phyloP scores from a whole-genome alignment of 2,888 invertebrate species.

The Galeopsomyia nigrocyanea region DNA sequence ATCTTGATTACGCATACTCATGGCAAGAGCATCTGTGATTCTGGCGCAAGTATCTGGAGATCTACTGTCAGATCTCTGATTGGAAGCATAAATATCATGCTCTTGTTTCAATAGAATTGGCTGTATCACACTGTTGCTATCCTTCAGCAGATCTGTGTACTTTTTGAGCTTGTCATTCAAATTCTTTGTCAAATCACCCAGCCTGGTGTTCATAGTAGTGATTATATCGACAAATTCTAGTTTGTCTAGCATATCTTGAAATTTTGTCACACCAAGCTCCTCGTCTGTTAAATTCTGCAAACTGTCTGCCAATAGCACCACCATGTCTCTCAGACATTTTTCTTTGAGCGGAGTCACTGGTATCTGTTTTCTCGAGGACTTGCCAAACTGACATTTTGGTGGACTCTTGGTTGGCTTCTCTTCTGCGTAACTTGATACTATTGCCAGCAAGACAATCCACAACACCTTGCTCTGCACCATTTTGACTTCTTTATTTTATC shows the following conservation, averaged over 20 bases:
- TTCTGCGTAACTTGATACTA: slow-evolving; percentile 29
- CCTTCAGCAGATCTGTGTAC: slow-evolving; percentile 56
- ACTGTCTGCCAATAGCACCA: slow-evolving; percentile 58
- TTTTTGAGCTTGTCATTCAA: slow-evolving; percentile 59
- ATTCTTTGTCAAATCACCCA: slow-evolving; percentile 58
- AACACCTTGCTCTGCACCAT: slow-evolving; percentile 18
- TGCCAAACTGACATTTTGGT: slow-evolving; percentile 61
- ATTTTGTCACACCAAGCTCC: slow-evolving; percentile 62
- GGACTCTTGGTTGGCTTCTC: slow-evolving; percentile 39
- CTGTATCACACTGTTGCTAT: slow-evolving; percentile 58
- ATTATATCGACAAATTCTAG: slow-evolving; percentile 59
- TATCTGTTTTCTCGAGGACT: slow-evolving; percentile 62
- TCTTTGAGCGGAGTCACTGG: slow-evolving; percentile 62
- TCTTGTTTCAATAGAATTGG: slow-evolving; percentile 55
- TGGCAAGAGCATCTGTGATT: slow-evolving; percentile 59
- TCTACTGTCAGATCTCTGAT: slow-evolving; percentile 47
- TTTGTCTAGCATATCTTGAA: slow-evolving; percentile 61
- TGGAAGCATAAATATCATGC: slow-evolving; percentile 50
- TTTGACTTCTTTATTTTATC: slow-evolving; percentile 5
- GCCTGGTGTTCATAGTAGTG: slow-evolving; percentile 52
- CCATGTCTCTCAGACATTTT: slow-evolving; percentile 64
- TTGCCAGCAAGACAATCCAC: slow-evolving; percentile 13
- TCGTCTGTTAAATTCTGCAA: slow-evolving; percentile 57
- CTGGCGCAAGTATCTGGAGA: slow-evolving; percentile 58
- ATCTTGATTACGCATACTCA: slow-evolving; percentile 56